Evolutionary conservation across 1,140 invertebrate genomes (phyloP).

Genomic region (Psilanteris sp.): DNA sequence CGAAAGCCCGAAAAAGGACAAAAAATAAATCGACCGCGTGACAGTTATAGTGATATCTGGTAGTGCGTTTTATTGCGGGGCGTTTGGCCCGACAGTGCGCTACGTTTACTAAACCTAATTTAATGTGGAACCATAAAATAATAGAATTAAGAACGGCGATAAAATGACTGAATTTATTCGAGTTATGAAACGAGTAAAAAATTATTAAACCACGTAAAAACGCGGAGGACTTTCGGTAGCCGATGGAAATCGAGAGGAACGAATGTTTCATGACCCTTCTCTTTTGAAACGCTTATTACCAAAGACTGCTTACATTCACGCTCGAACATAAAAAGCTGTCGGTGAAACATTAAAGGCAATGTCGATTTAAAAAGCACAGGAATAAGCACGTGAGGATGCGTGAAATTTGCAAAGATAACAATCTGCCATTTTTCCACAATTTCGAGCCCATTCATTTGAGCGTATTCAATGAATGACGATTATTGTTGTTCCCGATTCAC

Average conservation of each 20-base stretch:
- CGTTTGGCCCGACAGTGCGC: not conserved
- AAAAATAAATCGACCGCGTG: no score
- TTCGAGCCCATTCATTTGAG: not conserved
- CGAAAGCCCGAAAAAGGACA: not conserved
- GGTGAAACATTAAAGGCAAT: constrained; percentile 50
- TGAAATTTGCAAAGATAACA: constrained; percentile 54
- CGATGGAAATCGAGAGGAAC: constrained; percentile 52
- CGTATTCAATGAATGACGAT: constrained; percentile 6
- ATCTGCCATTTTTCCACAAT: constrained; percentile 33
- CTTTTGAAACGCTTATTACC: constrained; percentile 55
- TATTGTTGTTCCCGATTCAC: constrained; percentile 7
- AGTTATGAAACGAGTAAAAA: constrained; percentile 21
- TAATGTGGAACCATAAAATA: constrained; percentile 18
- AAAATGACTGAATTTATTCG: constrained; percentile 25
- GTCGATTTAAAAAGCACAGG: constrained; percentile 44
- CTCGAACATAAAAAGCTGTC: constrained; percentile 42
- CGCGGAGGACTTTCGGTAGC: constrained; percentile 40
- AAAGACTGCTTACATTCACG: constrained; percentile 29
- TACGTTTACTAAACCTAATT: constrained; percentile 2
- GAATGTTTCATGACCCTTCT: constrained; percentile 43
- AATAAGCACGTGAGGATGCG: constrained; percentile 46
- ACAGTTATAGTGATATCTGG: constrained; percentile 18
- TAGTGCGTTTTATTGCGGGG: constrained; percentile 4
- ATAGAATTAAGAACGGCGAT: constrained; percentile 20
- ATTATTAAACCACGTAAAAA: constrained; percentile 12